phyloP scores from a whole-genome alignment of 53 echinoderm and acorn worm species.

The Zoroaster sp. region DNA sequence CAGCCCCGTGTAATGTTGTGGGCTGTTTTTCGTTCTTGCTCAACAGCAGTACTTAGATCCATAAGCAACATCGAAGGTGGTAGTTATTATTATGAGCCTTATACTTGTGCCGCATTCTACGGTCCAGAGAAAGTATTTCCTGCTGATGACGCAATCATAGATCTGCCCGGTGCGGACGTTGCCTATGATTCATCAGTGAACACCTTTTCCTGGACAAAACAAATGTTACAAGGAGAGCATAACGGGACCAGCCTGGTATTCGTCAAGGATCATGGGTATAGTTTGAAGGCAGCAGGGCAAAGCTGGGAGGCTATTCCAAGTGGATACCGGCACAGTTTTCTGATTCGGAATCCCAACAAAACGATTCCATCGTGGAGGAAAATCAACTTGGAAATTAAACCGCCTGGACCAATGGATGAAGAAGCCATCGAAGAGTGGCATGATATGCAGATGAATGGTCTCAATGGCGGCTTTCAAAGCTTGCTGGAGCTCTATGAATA shows the following conservation, averaged over 20 bases:
- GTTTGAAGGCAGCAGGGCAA: not conserved
- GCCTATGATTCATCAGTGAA: not conserved
- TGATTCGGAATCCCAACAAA: not conserved
- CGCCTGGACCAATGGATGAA: not conserved
- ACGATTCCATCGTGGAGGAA: not conserved
- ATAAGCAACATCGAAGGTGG: not conserved
- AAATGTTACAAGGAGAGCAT: not conserved
- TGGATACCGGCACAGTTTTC: not conserved
- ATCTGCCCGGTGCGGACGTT: not conserved
- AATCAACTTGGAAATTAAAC: not conserved
- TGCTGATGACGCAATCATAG: not conserved
- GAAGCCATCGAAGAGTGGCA: not conserved
- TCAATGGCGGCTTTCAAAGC: not conserved
- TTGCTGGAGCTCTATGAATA: not conserved
- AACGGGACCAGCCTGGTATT: not conserved
- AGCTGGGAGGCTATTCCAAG: not conserved
- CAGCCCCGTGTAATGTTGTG: constrained; percentile 1
- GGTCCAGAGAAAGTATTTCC: not conserved
- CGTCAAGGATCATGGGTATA: not conserved
- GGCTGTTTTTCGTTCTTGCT: not conserved
- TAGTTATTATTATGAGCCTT: not conserved
- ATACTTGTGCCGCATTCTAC: not conserved
- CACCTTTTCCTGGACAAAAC: not conserved
- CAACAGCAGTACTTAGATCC: not conserved
- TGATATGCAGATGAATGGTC: not conserved